Evolutionary conservation across 2,113 vertebrate genomes (phyloP).

Genomic region (Bos indicus): DNA sequence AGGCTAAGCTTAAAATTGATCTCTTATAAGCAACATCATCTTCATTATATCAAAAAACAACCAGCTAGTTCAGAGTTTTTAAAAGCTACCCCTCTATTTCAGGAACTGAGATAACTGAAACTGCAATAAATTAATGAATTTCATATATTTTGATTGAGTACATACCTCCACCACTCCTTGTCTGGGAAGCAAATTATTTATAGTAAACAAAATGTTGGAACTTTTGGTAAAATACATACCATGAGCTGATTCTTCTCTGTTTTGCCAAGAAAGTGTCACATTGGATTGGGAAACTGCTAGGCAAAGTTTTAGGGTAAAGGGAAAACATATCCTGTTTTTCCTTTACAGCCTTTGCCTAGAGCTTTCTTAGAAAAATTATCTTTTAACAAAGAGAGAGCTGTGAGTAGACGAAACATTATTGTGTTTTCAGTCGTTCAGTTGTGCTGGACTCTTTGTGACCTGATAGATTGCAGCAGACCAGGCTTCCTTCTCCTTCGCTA

Average conservation of each 20-base stretch:
- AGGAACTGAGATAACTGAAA: slow-evolving; percentile 23
- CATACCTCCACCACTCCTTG: background rate
- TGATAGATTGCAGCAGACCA: background rate
- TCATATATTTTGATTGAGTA: background rate
- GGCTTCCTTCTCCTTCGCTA: background rate
- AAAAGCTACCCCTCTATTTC: background rate
- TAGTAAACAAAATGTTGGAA: background rate
- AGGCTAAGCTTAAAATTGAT: background rate
- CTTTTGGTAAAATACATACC: background rate
- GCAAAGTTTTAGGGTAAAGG: background rate
- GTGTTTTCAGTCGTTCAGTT: background rate
- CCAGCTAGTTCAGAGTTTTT: slow-evolving; percentile 2
- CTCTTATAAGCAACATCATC: background rate
- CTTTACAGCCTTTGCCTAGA: background rate
- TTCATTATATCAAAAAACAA: background rate
- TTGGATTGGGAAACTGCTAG: background rate
- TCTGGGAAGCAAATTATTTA: slow-evolving; percentile 5
- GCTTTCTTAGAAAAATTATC: slow-evolving; percentile 21
- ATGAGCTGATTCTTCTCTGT: background rate
- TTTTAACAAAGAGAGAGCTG: background rate
- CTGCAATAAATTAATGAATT: background rate
- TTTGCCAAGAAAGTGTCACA: slow-evolving; percentile 16
- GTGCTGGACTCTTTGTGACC: background rate
- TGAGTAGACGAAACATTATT: background rate
- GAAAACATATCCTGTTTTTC: background rate